These are phyloP conservation scores for Ichneumon xanthorius DNA, from an alignment of 2,888 invertebrate genomes.

Conservation along the genomic window DNA sequence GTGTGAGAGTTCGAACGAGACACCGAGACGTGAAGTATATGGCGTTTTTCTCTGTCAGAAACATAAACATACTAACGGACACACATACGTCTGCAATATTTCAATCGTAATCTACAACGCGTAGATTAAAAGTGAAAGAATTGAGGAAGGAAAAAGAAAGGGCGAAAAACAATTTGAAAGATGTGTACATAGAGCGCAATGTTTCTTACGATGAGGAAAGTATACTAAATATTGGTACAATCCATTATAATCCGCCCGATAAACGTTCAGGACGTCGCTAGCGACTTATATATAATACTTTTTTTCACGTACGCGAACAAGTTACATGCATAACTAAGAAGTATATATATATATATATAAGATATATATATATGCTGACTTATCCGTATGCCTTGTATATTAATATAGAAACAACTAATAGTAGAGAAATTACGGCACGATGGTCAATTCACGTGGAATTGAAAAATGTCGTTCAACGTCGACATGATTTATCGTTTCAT, in stretches of 20 bases:
- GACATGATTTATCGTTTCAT: slow-evolving; percentile 26
- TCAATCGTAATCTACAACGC: slow-evolving; percentile 14
- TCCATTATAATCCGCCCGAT: slow-evolving; percentile 75
- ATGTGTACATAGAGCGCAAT: slow-evolving; percentile 62
- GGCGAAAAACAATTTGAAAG: neutral
- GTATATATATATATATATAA: neutral
- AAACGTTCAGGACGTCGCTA: slow-evolving; percentile 60
- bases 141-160: slow-evolving; percentile 8
- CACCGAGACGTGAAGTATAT: neutral
- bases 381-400: slow-evolving; percentile 60
- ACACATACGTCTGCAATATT: slow-evolving; percentile 17
- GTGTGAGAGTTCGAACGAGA: slow-evolving; percentile 13
- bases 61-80: neutral
- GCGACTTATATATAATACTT: slow-evolving; percentile 47
- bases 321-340: slow-evolving; percentile 39
- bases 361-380: slow-evolving; percentile 20
- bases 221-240: slow-evolving; percentile 68
- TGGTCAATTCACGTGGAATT: slow-evolving; percentile 64
- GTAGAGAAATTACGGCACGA: slow-evolving; percentile 12
- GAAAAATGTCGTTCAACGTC: slow-evolving; percentile 34
- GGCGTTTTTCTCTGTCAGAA: slow-evolving; percentile 12
- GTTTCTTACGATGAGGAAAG: slow-evolving; percentile 64
- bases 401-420: slow-evolving; percentile 38
- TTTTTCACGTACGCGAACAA: slow-evolving; percentile 24
- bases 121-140: slow-evolving; percentile 1